Conservation (phyloP, 2,888 invertebrate genomes). For the Ochlodes sylvanus region DNA sequence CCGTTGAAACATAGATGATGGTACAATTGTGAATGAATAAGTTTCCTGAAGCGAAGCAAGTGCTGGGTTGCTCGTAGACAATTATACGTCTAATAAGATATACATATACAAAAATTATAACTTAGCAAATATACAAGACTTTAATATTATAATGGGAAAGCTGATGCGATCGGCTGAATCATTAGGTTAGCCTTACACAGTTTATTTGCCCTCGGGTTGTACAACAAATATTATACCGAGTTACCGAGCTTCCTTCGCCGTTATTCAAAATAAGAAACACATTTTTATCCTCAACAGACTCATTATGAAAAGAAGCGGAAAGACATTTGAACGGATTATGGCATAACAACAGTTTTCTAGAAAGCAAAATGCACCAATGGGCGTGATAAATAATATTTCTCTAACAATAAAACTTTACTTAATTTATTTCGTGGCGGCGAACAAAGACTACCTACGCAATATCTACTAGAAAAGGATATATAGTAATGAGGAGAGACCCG, state of each 20-base stretch:
- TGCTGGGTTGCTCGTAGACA: too few species aligned
- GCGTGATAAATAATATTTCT: slow-evolving; percentile 25
- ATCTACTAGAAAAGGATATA: too few species aligned
- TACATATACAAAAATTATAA: too few species aligned
- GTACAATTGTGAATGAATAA: too few species aligned
- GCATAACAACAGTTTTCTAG: slow-evolving; percentile 30
- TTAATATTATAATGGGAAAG: slow-evolving; percentile 46
- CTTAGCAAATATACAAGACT: not conserved
- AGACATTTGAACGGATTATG: slow-evolving; percentile 41
- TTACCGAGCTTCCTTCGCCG: slow-evolving; percentile 46
- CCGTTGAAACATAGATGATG: too few species aligned
- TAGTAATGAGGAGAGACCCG: too few species aligned
- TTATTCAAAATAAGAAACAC: slow-evolving; percentile 34
- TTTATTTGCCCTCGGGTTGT: slow-evolving; percentile 52
- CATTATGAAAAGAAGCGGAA: slow-evolving; percentile 32
- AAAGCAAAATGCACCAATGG: slow-evolving; percentile 26
- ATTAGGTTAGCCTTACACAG: slow-evolving; percentile 55
- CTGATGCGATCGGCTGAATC: slow-evolving; percentile 61
- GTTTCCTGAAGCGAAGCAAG: too few species aligned
- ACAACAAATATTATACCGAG: slow-evolving; percentile 57
- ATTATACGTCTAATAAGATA: too few species aligned
- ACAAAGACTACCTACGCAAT: not conserved
- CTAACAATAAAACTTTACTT: slow-evolving; percentile 1
- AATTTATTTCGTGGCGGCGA: not conserved
- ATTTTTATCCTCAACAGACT: slow-evolving; percentile 35